Conservation (phyloP, 2,113 vertebrate species). For the Struthio camelus region DNA sequence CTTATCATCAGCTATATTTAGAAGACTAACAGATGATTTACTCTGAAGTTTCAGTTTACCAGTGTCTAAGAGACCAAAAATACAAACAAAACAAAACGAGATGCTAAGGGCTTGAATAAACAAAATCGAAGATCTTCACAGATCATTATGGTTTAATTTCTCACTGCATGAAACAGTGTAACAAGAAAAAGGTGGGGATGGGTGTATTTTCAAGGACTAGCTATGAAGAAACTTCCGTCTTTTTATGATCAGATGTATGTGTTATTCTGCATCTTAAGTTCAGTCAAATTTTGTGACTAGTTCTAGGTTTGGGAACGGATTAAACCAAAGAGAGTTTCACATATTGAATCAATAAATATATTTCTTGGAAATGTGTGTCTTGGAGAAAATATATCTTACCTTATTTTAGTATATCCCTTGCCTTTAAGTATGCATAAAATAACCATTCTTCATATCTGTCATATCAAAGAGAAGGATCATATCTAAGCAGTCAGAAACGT, state of each 20-base stretch:
- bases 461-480: not conserved
- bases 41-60: not conserved
- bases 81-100: constrained; percentile 49
- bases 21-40: not conserved
- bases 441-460: not conserved
- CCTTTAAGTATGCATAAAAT: not conserved
- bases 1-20: not conserved
- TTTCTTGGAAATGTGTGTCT: not conserved
- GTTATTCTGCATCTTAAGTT: not conserved
- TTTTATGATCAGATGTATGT: not conserved
- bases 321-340: not conserved
- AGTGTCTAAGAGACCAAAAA: not conserved
- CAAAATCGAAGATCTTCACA: not conserved
- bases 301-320: not conserved
- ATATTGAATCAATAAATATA: not conserved
- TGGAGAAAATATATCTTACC: not conserved
- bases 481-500: not conserved
- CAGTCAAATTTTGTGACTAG: not conserved
- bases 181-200: too few relatives aligned
- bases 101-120: constrained; percentile 47
- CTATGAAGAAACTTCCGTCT: not conserved
- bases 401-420: not conserved
- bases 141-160: not conserved
- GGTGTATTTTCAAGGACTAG: not conserved
- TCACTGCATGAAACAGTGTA: not conserved